Evolutionary conservation across 2,888 invertebrate genomes (phyloP).

Genomic region (Allacma fusca): DNA sequence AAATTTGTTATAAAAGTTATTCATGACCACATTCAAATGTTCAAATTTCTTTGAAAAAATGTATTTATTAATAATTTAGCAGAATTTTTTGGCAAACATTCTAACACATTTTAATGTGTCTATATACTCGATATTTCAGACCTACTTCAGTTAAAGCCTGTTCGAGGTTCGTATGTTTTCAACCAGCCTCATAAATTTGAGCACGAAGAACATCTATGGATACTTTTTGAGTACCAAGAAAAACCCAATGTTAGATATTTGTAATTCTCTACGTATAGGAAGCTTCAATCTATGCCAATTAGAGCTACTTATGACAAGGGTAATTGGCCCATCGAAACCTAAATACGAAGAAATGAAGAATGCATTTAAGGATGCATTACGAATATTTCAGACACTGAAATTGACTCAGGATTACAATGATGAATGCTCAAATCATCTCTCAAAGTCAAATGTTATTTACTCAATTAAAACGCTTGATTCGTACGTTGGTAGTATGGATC

Average conservation of each 20-base stretch:
- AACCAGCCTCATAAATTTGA: background rate
- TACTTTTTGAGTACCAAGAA: background rate
- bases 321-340: background rate
- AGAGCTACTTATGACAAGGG: background rate
- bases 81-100: no score
- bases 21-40: background rate
- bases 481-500: no score
- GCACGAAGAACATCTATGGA: slow-evolving; percentile 11
- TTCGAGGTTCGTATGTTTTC: background rate
- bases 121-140: background rate
- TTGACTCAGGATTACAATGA: no score
- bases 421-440: no score
- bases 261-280: slow-evolving; percentile 8
- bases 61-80: no score
- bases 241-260: slow-evolving; percentile 8
- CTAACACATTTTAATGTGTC: no score
- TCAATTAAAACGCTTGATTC: no score
- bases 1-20: background rate
- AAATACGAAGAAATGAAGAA: background rate
- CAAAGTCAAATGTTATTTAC: no score
- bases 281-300: background rate
- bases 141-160: slow-evolving; percentile 23
- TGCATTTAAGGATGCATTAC: background rate
- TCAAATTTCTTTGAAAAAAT: no score
- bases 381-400: slow-evolving; percentile 9